phyloP scores from a whole-genome alignment of 2,888 invertebrate genomes.

The Lysandra coridon region DNA sequence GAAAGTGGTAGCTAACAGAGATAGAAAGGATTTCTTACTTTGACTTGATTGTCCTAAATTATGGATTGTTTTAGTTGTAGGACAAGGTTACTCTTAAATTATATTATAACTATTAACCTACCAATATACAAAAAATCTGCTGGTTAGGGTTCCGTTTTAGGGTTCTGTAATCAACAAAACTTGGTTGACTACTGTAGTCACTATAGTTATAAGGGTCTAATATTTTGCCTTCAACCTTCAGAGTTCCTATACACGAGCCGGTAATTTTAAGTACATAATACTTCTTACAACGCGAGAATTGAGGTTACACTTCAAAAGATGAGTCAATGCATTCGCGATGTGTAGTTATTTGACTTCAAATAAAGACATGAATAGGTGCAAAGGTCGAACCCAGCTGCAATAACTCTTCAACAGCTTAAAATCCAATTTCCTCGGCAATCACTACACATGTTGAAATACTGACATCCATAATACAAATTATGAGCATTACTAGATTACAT shows the following conservation, averaged over 20 bases:
- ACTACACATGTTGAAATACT: neutral
- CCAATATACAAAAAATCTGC: too few species aligned
- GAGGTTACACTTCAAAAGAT: conserved; percentile 9
- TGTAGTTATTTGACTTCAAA: neutral
- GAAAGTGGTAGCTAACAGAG: too few species aligned
- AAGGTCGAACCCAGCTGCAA: neutral
- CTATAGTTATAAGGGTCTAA: too few species aligned
- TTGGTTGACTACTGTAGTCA: too few species aligned
- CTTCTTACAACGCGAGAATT: neutral
- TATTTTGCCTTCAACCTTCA: too few species aligned
- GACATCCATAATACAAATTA: conserved; percentile 9
- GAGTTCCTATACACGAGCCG: neutral
- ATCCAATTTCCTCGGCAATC: neutral
- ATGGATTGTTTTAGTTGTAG: too few species aligned
- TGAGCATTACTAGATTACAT: neutral
- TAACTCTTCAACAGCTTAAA: conserved; percentile 7
- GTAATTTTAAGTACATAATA: neutral
- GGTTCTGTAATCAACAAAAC: too few species aligned
- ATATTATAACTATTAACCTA: too few species aligned
- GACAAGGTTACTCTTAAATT: too few species aligned
- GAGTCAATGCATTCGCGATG: neutral
- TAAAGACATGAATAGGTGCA: conserved; percentile 11
- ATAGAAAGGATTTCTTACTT: too few species aligned
- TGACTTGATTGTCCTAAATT: too few species aligned
- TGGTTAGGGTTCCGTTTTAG: too few species aligned